Evolutionary conservation across 2,797 vertebrate genomes (phyloP).

Genomic region (Micrastur ruficollis): DNA sequence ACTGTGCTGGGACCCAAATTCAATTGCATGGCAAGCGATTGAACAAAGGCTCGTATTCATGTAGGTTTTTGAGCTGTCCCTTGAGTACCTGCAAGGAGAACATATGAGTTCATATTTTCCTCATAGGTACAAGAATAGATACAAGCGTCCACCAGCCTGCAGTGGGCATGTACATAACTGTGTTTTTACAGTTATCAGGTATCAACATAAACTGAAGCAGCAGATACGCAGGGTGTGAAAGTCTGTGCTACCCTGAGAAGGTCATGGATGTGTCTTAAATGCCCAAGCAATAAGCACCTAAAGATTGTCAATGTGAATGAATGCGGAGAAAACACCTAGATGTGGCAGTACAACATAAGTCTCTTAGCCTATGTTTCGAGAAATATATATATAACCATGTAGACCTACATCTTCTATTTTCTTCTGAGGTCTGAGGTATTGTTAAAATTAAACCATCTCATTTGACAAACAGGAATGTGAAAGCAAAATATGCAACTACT

Average conservation of each 20-base stretch:
- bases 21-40: background rate
- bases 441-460: background rate
- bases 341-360: background rate
- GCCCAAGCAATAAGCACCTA: background rate
- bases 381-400: fast-evolving
- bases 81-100: background rate
- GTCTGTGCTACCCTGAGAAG: background rate
- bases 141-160: background rate
- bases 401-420: background rate
- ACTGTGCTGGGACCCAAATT: background rate
- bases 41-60: background rate
- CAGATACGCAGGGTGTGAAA: background rate
- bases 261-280: background rate
- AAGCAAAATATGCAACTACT: background rate
- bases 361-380: background rate
- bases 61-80: background rate
- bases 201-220: background rate
- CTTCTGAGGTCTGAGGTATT: background rate
- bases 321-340: background rate
- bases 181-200: background rate
- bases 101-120: background rate
- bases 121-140: background rate
- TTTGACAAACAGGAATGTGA: background rate
- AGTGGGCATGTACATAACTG: background rate
- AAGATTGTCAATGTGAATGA: background rate